Conservation (phyloP, 2,113 vertebrate species). For the Ciconia maguari region DNA sequence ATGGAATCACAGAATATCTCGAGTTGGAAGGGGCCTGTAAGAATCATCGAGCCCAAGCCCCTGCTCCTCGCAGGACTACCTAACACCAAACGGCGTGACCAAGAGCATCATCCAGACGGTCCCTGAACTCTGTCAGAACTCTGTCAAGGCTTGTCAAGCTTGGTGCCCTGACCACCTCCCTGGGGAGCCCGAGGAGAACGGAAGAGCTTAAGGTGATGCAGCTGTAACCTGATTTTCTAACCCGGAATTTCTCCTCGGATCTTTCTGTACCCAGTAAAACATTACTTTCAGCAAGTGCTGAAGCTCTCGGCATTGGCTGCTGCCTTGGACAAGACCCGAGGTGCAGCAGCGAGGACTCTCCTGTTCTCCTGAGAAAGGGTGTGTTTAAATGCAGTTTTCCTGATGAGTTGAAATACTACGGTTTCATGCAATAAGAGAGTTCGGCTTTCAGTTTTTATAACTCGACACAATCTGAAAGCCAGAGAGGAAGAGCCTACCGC, state of each 20-base stretch:
- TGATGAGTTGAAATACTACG: accelerated
- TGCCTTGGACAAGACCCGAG: not conserved
- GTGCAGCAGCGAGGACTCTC: not conserved
- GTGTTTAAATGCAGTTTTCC: not conserved
- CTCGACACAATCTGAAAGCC: accelerated
- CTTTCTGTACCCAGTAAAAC: not conserved
- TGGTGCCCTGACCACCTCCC: not conserved
- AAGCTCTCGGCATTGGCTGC: not conserved
- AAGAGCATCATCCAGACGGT: not conserved
- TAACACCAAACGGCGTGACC: not conserved
- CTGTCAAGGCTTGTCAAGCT: not conserved
- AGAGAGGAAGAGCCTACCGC: not conserved
- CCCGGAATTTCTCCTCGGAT: not conserved
- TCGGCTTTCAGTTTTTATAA: too few species aligned
- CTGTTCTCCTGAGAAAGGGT: not conserved
- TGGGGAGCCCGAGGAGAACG: not conserved
- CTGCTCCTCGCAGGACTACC: not conserved
- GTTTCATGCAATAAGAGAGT: not conserved
- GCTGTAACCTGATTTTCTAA: not conserved
- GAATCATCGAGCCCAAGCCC: not conserved
- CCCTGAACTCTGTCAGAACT: not conserved
- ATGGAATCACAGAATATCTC: not conserved
- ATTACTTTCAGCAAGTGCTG: accelerated
- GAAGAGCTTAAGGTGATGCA: not conserved
- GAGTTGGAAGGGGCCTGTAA: not conserved